These are phyloP conservation scores for Ommatoiulus sabulosus DNA, from an alignment of 2,888 invertebrate genomes.

Conservation along the genomic window DNA sequence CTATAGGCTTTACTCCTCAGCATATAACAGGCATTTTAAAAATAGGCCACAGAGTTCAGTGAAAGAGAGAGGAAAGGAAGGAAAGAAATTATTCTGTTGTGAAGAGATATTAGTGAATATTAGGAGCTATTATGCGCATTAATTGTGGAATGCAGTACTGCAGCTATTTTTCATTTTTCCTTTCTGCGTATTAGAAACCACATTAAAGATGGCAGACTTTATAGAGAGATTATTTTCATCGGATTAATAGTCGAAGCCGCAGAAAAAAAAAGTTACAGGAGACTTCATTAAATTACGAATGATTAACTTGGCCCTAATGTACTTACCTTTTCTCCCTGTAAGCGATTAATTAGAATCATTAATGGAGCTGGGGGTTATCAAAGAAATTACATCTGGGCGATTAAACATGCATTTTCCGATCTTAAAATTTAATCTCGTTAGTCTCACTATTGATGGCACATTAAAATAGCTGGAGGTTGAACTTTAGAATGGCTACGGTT, in stretches of 20 bases:
- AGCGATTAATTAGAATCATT: neutral
- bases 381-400: neutral
- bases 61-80: no score
- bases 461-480: no score
- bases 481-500: no score
- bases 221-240: neutral
- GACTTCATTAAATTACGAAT: slow-evolving; percentile 38
- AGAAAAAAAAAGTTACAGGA: neutral
- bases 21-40: no score
- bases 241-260: neutral
- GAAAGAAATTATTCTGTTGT: neutral
- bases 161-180: neutral
- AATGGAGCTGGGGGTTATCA: neutral
- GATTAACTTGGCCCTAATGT: neutral
- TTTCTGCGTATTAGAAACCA: neutral
- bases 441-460: neutral
- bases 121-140: neutral
- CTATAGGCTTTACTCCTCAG: no score
- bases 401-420: neutral
- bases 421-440: slow-evolving; percentile 5
- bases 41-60: no score
- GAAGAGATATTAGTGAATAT: slow-evolving; percentile 11
- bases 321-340: neutral
- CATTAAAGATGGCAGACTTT: neutral
- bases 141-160: slow-evolving; percentile 4